Evolutionary conservation across 2,888 invertebrate genomes (phyloP).

Genomic region (Teleiodes luculella): DNA sequence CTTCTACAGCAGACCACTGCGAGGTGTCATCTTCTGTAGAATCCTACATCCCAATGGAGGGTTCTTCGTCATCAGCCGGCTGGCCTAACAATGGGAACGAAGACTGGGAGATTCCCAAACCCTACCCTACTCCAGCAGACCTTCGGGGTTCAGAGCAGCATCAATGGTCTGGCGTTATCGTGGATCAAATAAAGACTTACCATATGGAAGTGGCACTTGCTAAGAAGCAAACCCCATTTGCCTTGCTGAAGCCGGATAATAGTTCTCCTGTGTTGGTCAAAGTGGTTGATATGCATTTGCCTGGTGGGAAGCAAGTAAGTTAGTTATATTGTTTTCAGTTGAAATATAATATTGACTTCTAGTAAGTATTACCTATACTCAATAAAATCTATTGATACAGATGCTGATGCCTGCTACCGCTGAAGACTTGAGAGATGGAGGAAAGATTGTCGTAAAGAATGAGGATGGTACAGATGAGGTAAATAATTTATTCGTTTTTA

Average conservation of each 20-base stretch:
- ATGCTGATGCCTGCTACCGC: constrained; percentile 85
- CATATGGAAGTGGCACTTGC: constrained; percentile 83
- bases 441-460: constrained; percentile 77
- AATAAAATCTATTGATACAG: constrained; percentile 42
- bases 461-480: constrained; percentile 43
- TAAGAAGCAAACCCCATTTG: constrained; percentile 84
- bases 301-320: constrained; percentile 70
- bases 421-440: constrained; percentile 82
- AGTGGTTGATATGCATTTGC: constrained; percentile 76
- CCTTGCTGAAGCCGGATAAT: constrained; percentile 82
- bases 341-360: not conserved
- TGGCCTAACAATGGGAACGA: constrained; percentile 35
- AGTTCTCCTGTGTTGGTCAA: constrained; percentile 84
- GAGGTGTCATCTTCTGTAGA: constrained; percentile 65
- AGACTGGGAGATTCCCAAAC: constrained; percentile 37
- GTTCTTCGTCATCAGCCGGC: constrained; percentile 28
- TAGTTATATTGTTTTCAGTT: not conserved
- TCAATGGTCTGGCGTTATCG: constrained; percentile 76
- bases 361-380: not conserved
- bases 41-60: constrained; percentile 44
- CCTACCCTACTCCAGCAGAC: constrained; percentile 31
- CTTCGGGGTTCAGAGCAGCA: constrained; percentile 35
- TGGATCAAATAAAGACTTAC: constrained; percentile 84
- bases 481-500: not conserved
- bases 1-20: constrained; percentile 46